Evolutionary conservation across 2,888 invertebrate genomes (phyloP).

Genomic region (Asteroscopus sphinx): DNA sequence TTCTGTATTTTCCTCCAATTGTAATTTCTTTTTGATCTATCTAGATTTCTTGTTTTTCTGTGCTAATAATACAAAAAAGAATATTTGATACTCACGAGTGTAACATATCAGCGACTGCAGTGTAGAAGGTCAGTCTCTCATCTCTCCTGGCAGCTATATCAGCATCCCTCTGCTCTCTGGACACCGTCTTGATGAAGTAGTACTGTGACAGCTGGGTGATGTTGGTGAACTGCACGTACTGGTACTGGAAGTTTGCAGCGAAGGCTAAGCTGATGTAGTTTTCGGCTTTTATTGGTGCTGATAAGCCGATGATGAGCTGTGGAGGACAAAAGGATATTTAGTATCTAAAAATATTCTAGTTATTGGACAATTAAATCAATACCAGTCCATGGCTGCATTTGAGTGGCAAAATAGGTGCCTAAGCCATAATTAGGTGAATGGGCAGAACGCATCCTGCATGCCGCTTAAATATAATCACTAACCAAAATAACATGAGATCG

Average conservation of each 20-base stretch:
- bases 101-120: slow-evolving; percentile 74
- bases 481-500: no score
- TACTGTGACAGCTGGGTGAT: slow-evolving; percentile 85
- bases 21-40: no score
- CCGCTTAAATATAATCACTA: no score
- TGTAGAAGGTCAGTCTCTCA: slow-evolving; percentile 80
- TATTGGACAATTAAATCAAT: no score
- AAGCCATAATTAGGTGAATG: no score
- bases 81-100: slow-evolving; percentile 77
- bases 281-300: slow-evolving; percentile 88
- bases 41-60: no score
- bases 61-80: no score
- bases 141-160: slow-evolving; percentile 70
- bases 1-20: no score
- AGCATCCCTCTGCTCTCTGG: slow-evolving; percentile 78
- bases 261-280: slow-evolving; percentile 88
- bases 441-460: no score
- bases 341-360: background rate
- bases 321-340: background rate
- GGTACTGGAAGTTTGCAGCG: slow-evolving; percentile 91
- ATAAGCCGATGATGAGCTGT: slow-evolving; percentile 90
- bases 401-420: no score
- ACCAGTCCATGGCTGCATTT: no score
- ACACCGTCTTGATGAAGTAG: slow-evolving; percentile 81
- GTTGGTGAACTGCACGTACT: slow-evolving; percentile 89